phyloP scores from a whole-genome alignment of 2,797 vertebrate genomes.

The Gouania willdenowi region DNA sequence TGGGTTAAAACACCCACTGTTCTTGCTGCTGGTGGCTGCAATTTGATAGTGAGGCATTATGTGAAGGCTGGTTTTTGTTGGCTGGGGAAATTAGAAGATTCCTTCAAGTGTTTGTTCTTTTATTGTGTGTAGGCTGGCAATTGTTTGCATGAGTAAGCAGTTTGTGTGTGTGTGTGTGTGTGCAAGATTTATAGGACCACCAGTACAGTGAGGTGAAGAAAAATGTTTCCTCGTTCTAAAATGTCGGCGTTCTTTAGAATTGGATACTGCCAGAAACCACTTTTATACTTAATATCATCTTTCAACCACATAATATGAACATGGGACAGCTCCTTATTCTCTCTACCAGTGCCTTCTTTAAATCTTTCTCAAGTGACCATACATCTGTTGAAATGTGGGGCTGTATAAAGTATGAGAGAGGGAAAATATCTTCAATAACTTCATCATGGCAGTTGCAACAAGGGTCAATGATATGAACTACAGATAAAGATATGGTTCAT shows the following conservation, averaged over 20 bases:
- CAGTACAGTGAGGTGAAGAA: slow-evolving; percentile 33
- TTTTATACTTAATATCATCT: too few species aligned
- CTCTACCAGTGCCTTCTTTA: background rate
- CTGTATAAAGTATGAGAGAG: too few species aligned
- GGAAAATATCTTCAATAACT: too few species aligned
- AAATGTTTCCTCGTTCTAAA: slow-evolving; percentile 2
- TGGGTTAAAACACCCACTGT: slow-evolving; percentile 65
- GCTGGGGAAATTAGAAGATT: slow-evolving; percentile 71
- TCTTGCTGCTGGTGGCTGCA: slow-evolving; percentile 34
- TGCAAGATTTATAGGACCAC: slow-evolving; percentile 52
- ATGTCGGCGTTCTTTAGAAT: slow-evolving; percentile 24
- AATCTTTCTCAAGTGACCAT: too few species aligned
- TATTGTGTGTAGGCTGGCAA: slow-evolving; percentile 43
- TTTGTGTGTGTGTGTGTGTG: slow-evolving; percentile 2
- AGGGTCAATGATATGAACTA: too few species aligned
- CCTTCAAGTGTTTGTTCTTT: slow-evolving; percentile 48
- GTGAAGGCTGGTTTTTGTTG: slow-evolving; percentile 72
- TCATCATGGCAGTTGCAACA: too few species aligned
- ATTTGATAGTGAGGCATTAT: slow-evolving; percentile 51
- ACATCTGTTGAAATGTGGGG: too few species aligned
- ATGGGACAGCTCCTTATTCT: background rate
- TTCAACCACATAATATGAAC: too few species aligned
- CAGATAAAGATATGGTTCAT: too few species aligned
- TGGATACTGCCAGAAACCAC: background rate
- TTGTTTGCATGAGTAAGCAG: slow-evolving; percentile 35